Base-by-base conservation (phyloP, 92 coral and sea anemone genomes). In the Blastomussa wellsi region DNA sequence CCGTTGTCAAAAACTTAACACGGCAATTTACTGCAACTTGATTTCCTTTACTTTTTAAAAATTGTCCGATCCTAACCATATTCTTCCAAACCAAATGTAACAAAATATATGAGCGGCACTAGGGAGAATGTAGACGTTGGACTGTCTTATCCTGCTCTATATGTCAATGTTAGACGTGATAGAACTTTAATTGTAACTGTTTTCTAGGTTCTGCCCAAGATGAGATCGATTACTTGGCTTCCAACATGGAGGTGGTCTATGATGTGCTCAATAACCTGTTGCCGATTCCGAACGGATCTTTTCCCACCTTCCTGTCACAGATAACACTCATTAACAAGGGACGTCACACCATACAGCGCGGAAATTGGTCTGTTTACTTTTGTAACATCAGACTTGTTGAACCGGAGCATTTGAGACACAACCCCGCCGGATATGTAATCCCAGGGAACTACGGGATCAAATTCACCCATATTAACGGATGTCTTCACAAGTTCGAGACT, bases 311-410 rank as follows among this genome's bases (percentile, higher is more conserved):
- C 59, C 81, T 87, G 72, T 82, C 93, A 24, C 92, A 88, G 70
- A 86, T 96, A 20, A 90, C 95, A 38, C 92, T 96, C 5, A 83
- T 84, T 7, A 96, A 96, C 86, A 85, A 77, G 37, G 98, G 98
- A 48, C 77, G 37, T 37, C 69, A 57, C 57, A 49, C 90, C 72
- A 88, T 96, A 17, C 36, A 37, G 15, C 78, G 82, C 9, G 98
- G 98, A 12, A 79, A 81, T 74, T 96, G 98, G 98, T 95, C 92
- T 57, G 86, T 96, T 47, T 92, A 94, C 85, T 94, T 96, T 71
- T 94, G 97, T 84, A 89, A 83, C 64, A 94, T 96, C 67, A 92
- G 98, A 12, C 82, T 96, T 78, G 76, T 92, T 26, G 98, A 93
- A 76, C 92, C 98, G 14, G 76, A 82, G 14, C 93, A 95, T 81